These are phyloP conservation scores for Fragum whitleyi DNA, from an alignment of 2,888 invertebrate species.

Conservation along the genomic window DNA sequence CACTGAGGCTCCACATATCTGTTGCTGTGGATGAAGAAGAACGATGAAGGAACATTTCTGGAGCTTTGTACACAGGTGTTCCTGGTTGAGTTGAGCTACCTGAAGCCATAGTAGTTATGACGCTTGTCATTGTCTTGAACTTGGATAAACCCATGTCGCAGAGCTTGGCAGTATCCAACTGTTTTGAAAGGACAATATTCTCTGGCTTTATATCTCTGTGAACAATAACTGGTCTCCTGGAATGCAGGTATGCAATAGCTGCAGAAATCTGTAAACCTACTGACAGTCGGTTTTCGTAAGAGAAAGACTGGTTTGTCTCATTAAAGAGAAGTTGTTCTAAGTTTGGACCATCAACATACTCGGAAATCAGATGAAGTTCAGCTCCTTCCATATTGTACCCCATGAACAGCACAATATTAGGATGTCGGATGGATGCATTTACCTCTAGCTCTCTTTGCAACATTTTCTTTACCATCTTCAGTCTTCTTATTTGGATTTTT, in stretches of 20 bases:
- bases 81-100: too few species aligned
- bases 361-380: neutral
- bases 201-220: constrained; percentile 12
- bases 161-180: constrained; percentile 4
- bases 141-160: constrained; percentile 4
- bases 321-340: neutral
- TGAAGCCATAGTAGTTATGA: too few species aligned
- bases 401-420: constrained; percentile 2
- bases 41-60: too few species aligned
- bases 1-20: too few species aligned
- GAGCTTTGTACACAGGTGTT: too few species aligned
- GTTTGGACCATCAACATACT: neutral
- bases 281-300: neutral
- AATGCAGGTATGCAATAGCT: neutral
- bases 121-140: too few species aligned
- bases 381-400: neutral
- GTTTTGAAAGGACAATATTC: neutral
- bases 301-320: neutral
- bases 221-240: neutral
- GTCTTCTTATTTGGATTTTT: neutral
- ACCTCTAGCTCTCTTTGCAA: constrained; percentile 5
- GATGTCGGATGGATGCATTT: neutral
- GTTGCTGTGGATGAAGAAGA: too few species aligned
- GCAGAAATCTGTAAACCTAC: neutral
- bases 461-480: neutral